A percentile compares a stretch with the other conserved stretches of the same genome.
These are phyloP conservation scores for Phortica magna DNA, from an alignment of 2,888 invertebrate genomes.

Conservation along the genomic window DNA sequence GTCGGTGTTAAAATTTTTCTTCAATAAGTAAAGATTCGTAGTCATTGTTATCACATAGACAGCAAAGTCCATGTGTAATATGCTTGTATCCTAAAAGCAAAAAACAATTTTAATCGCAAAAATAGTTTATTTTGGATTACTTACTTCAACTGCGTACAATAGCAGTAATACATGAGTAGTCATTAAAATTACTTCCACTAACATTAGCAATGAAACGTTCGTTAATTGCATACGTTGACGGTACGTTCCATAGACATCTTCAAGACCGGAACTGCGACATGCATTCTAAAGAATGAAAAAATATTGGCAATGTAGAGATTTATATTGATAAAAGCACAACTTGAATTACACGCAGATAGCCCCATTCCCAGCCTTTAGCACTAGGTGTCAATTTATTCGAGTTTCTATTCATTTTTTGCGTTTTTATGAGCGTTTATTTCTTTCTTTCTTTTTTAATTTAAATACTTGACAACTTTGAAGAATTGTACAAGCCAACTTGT, in stretches of 20 bases:
- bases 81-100: no score
- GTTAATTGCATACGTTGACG: conserved; percentile 85
- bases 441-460: background rate
- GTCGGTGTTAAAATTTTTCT: no score
- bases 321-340: background rate
- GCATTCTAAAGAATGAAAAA: conserved; percentile 34
- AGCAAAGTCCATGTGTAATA: no score
- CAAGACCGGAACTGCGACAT: conserved; percentile 38
- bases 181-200: conserved; percentile 43
- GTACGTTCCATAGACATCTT: conserved; percentile 40
- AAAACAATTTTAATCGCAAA: no score
- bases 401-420: background rate
- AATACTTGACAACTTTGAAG: background rate
- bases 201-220: conserved; percentile 40
- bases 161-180: conserved; percentile 32
- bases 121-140: background rate
- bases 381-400: no score
- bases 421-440: background rate
- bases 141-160: conserved; percentile 30
- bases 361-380: background rate
- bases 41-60: no score
- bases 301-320: background rate
- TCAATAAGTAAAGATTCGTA: no score
- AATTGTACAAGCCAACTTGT: background rate
- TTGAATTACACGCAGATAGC: background rate